Evolutionary conservation across 2,797 vertebrate species (phyloP).

Genomic region (Toxotes lorentzi): DNA sequence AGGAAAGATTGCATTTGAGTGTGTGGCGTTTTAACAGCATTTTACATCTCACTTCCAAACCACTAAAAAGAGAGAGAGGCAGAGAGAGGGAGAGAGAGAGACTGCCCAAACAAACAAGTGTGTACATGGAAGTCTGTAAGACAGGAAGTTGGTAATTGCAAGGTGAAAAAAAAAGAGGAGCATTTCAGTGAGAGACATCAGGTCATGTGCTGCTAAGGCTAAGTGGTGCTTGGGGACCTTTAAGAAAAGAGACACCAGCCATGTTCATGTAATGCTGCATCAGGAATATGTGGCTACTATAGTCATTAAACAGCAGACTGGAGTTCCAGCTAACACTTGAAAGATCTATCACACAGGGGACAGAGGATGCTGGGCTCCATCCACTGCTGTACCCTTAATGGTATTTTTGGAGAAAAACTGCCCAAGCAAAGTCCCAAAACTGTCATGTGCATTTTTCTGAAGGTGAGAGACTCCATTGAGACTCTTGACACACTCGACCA

Average conservation of each 20-base stretch:
- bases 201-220: slow-evolving; percentile 47
- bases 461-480: slow-evolving; percentile 39
- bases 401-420: slow-evolving; percentile 17
- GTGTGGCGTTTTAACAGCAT: slow-evolving; percentile 8
- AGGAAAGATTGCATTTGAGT: not conserved
- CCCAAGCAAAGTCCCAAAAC: slow-evolving; percentile 23
- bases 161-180: slow-evolving; percentile 51
- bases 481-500: slow-evolving; percentile 36
- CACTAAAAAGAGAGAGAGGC: slow-evolving; percentile 31
- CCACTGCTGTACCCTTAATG: slow-evolving; percentile 10
- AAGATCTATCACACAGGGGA: slow-evolving; percentile 31
- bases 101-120: slow-evolving; percentile 35
- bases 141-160: slow-evolving; percentile 59
- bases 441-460: slow-evolving; percentile 40
- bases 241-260: slow-evolving; percentile 45
- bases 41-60: slow-evolving; percentile 51
- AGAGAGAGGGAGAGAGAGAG: slow-evolving; percentile 11
- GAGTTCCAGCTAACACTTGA: slow-evolving; percentile 42
- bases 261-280: slow-evolving; percentile 48
- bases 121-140: slow-evolving; percentile 52
- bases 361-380: not conserved
- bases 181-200: slow-evolving; percentile 50
- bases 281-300: slow-evolving; percentile 57
- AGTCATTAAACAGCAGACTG: slow-evolving; percentile 56
- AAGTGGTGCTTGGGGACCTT: slow-evolving; percentile 40